A percentile compares a stretch with the other conserved stretches of the same genome.
Conservation (phyloP, 2,113 vertebrate genomes). For the Silurus glanis region DNA sequence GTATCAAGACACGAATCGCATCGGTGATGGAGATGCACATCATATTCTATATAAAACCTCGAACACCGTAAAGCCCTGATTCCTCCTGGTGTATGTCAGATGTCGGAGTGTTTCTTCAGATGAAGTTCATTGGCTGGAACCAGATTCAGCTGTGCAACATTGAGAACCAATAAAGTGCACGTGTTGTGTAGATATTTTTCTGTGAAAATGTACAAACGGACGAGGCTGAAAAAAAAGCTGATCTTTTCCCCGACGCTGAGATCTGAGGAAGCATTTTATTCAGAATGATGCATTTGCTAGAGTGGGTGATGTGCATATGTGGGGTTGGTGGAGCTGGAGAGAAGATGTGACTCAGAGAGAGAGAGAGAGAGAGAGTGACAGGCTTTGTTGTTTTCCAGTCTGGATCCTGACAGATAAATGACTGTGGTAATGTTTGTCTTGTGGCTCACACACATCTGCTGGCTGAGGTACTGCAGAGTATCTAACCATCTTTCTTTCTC, state of each 20-base stretch:
- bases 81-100: neutral
- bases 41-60: too few species aligned
- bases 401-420: slow-evolving; percentile 54
- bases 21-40: too few species aligned
- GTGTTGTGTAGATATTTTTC: neutral
- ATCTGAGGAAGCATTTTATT: slow-evolving; percentile 11
- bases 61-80: too few species aligned
- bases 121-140: neutral
- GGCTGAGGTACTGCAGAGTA: slow-evolving; percentile 29
- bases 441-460: slow-evolving; percentile 45
- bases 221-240: neutral
- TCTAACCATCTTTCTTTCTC: slow-evolving; percentile 18
- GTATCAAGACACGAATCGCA: too few species aligned
- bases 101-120: neutral
- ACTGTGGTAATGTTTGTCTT: slow-evolving; percentile 52
- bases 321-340: slow-evolving; percentile 11
- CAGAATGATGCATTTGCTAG: neutral
- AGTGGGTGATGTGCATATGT: slow-evolving; percentile 25
- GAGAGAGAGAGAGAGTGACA: slow-evolving; percentile 23
- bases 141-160: neutral
- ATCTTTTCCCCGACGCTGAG: slow-evolving; percentile 5
- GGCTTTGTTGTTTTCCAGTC: slow-evolving; percentile 51
- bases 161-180: neutral
- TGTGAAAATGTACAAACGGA: neutral
- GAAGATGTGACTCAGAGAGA: slow-evolving; percentile 1